Evolutionary conservation across 2,888 invertebrate species (phyloP), one percentile per base, ranked within the genome.

Genomic region (Eutolmus rufibarbis): DNA sequence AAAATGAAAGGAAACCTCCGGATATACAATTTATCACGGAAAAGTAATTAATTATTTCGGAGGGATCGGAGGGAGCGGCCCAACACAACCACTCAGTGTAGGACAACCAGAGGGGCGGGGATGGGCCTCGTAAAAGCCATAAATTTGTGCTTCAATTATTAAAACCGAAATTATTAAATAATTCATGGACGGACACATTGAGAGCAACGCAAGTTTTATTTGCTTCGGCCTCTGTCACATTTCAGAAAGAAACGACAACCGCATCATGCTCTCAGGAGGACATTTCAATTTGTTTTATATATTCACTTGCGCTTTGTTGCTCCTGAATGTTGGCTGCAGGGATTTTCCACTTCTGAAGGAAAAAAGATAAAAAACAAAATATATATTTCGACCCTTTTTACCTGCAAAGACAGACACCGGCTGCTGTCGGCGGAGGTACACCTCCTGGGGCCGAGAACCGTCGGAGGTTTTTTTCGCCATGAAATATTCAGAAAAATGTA

Each of bases 401-500:
- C 66, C 66, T 66, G 7, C 28, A 66, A 66, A 66, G 28, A 28
- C 66, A 66, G 28, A 28, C 23, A 57, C 23, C 12, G 23, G 57
- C 66, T 66, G 66, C 66, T 66, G 66, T 66, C 28, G 66, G 66
- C 19, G 23, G 66, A 28, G 66, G 12, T 66, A 66, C 9, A 28
- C 66, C 66, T 66, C 28, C 12, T 66, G 23, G 23, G 66, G 66
- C 28, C 23, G 23, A 66, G 66, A 19, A 66, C 12, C 12, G 28
- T 66, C 66, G 28, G 66, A 66, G 19, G 51, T 23, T 66, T 19
- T n/a, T 19, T 66, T 19, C 66, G 28, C 66, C 19, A 76, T 76
- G 40, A 76, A 76, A 76, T 76, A 76, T 76, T 76, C 76, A 76
- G 37, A 40, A 76, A 76, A 66, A 66, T 19, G 34, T 76, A 76